These are phyloP conservation scores for Volucella bombylans DNA, from an alignment of 2,888 invertebrate species.

Conservation along the genomic window DNA sequence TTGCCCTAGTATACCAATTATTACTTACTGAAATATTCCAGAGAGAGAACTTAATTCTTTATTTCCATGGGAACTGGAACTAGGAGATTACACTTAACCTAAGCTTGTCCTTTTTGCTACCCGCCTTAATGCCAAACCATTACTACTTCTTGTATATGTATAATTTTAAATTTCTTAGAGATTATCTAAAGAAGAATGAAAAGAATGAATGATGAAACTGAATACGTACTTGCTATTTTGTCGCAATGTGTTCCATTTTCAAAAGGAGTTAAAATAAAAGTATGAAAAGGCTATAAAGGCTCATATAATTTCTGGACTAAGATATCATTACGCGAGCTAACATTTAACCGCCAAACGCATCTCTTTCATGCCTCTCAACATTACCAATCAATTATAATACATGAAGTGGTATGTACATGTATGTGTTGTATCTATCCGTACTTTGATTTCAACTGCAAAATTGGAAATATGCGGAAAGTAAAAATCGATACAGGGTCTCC, in stretches of 20 bases:
- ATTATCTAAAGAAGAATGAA: constrained; percentile 1
- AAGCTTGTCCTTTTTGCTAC: constrained; percentile 20
- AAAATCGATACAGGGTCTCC: no score
- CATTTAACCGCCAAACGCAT: no score
- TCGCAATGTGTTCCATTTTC: neutral
- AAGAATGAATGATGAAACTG: constrained; percentile 5
- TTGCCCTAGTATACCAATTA: constrained; percentile 20
- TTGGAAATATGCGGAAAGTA: no score
- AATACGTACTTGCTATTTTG: neutral
- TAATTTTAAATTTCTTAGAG: constrained; percentile 44
- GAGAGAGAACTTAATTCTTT: constrained; percentile 42
- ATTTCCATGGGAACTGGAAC: constrained; percentile 49
- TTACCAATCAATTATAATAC: no score
- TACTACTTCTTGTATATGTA: neutral
- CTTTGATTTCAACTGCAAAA: no score
- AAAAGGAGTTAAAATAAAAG: neutral
- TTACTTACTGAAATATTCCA: constrained; percentile 23
- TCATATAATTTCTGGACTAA: neutral
- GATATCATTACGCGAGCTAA: no score
- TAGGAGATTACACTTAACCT: constrained; percentile 49
- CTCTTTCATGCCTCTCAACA: no score
- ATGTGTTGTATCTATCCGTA: no score
- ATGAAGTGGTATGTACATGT: no score
- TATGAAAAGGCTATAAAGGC: no score
- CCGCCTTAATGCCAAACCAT: neutral